phyloP scores from a whole-genome alignment of 2,113 vertebrate genomes.

The Bambusicola thoracicus region DNA sequence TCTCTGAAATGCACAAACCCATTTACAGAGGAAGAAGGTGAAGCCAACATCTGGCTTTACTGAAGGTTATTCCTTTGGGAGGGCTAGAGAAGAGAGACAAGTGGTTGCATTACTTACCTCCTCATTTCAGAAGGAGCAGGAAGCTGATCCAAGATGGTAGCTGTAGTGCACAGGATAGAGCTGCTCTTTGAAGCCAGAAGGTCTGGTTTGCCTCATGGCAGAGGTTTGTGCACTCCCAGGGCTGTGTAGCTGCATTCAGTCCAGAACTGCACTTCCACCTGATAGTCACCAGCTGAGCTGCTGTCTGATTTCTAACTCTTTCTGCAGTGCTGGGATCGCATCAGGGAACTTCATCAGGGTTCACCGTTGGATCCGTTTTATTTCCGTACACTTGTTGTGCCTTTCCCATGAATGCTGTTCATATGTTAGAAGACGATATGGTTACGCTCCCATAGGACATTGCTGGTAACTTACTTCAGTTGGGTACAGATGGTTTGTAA shows the following conservation, averaged over 20 bases:
- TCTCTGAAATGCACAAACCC: not conserved
- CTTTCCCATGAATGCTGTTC: not conserved
- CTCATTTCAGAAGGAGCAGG: not conserved
- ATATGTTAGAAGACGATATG: not conserved
- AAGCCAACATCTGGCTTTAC: not conserved
- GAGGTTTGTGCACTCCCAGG: not conserved
- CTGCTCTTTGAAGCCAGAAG: not conserved
- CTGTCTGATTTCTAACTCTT: not conserved
- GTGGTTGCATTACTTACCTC: not conserved
- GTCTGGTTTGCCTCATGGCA: rapidly evolving
- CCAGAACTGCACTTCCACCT: rapidly evolving
- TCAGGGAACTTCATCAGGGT: not conserved
- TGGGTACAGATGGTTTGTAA: not conserved
- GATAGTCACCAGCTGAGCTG: not conserved
- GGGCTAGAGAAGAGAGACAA: not conserved
- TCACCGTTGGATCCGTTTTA: not conserved
- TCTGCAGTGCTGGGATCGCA: not conserved
- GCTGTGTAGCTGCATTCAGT: rapidly evolving
- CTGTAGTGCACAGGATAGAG: not conserved
- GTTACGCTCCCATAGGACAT: not conserved
- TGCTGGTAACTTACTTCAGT: not conserved
- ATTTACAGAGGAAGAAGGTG: not conserved
- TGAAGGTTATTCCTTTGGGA: not conserved
- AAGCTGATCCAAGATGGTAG: not conserved
- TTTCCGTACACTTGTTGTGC: not conserved